phyloP scores from a whole-genome alignment of 2,113 vertebrate species.

The Gopherus flavomarginatus region DNA sequence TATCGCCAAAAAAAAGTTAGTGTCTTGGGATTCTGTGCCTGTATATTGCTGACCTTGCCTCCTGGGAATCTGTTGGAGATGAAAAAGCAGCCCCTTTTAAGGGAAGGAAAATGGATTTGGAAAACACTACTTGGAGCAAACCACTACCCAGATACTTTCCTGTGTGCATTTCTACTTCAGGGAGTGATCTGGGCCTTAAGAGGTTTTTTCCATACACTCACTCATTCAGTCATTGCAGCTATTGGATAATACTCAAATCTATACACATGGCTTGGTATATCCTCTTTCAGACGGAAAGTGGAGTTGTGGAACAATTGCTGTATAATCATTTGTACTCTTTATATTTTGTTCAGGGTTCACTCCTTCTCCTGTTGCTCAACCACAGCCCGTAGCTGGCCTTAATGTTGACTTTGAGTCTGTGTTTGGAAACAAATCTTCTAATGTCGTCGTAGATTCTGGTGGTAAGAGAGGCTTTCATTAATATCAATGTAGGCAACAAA shows the following conservation, averaged over 20 bases:
- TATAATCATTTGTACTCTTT: not conserved
- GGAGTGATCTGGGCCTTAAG: not conserved
- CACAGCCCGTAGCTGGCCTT: conserved; percentile 88
- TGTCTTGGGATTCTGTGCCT: not conserved
- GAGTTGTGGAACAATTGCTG: not conserved
- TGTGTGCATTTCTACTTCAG: not conserved
- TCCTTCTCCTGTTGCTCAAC: conserved; percentile 86
- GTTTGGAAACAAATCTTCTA: conserved; percentile 94
- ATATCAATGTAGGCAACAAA: not conserved
- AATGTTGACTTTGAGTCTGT: conserved; percentile 97
- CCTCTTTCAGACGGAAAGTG: not conserved
- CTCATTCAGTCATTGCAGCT: not conserved
- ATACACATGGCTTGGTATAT: not conserved
- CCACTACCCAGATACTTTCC: not conserved
- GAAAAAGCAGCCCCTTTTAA: not conserved
- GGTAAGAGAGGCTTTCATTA: conserved; percentile 81
- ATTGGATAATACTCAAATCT: not conserved
- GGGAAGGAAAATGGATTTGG: not conserved
- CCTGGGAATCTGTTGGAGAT: not conserved
- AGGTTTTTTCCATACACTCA: not conserved
- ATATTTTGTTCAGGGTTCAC: conserved; percentile 83
- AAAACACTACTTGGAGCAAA: not conserved
- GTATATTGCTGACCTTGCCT: not conserved
- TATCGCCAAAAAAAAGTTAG: not conserved
- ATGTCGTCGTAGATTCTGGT: conserved; percentile 84